Percentiles rank a stretch among this genome's conserved stretches.
Evolutionary conservation across 2,888 invertebrate genomes (phyloP).

Genomic region (Gnatocerus cornutus): DNA sequence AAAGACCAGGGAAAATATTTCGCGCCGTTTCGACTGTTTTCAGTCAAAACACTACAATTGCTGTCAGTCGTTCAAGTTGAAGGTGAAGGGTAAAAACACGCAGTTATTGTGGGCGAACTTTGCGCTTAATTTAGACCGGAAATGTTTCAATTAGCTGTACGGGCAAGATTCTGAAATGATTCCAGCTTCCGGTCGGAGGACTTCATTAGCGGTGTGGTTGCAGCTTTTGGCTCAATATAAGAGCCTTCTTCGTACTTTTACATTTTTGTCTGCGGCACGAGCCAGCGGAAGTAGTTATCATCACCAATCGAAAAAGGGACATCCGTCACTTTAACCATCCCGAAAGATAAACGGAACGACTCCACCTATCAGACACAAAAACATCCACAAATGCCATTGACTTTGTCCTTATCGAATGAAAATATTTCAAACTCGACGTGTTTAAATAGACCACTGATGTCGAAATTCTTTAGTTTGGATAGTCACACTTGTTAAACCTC

Average conservation of each 20-base stretch:
- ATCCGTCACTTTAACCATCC: constrained; percentile 26
- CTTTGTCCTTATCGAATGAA: not conserved
- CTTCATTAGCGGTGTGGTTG: constrained; percentile 31
- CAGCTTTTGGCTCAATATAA: constrained; percentile 28
- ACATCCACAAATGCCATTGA: too few relatives aligned
- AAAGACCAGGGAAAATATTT: too few relatives aligned
- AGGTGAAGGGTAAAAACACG: constrained; percentile 37
- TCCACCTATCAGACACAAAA: constrained; percentile 18
- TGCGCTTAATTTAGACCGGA: constrained; percentile 38
- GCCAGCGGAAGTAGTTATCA: constrained; percentile 36
- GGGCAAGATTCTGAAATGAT: constrained; percentile 32
- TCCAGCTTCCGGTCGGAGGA: constrained; percentile 28
- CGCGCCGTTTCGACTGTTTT: constrained; percentile 18
- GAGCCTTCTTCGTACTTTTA: constrained; percentile 6
- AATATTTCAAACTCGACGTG: not conserved
- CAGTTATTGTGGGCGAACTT: constrained; percentile 6
- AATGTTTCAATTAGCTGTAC: constrained; percentile 36
- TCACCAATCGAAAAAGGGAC: constrained; percentile 34
- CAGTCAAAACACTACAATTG: constrained; percentile 9
- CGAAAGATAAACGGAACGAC: constrained; percentile 16
- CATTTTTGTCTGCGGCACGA: constrained; percentile 5
- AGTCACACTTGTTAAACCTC: not conserved
- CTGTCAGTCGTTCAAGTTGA: not conserved
- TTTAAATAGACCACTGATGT: too few relatives aligned
- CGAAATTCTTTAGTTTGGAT: too few relatives aligned